phyloP scores from a whole-genome alignment of 1,140 invertebrate species.

The Bactericera cockerelli region DNA sequence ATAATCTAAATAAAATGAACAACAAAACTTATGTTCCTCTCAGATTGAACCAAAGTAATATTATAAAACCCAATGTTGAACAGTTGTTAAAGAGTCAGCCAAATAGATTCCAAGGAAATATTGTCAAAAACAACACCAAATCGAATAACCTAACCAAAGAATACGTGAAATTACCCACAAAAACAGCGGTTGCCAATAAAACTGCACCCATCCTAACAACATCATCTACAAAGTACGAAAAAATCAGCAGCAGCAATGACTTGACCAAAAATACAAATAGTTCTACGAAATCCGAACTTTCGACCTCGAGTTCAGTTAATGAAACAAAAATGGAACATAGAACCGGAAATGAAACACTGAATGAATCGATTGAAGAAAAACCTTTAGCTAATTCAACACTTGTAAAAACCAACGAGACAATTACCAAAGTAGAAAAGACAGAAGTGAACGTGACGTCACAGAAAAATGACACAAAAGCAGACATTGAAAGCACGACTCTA shows the following conservation, averaged over 20 bases:
- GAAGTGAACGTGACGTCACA: not conserved
- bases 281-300: not conserved
- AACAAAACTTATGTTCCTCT: too few relatives aligned
- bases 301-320: not conserved
- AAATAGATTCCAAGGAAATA: not conserved
- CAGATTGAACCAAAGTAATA: too few relatives aligned
- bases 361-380: slow-evolving; percentile 15
- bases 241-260: slow-evolving; percentile 7
- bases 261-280: not conserved
- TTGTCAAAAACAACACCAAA: not conserved
- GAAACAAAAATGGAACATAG: not conserved
- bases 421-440: too few relatives aligned
- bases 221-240: not conserved
- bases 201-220: not conserved
- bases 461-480: not conserved
- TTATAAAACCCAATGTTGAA: too few relatives aligned
- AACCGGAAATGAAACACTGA: not conserved
- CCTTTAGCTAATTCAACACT: slow-evolving; percentile 16
- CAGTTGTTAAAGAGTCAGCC: too few relatives aligned
- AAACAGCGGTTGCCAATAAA: not conserved
- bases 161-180: slow-evolving; percentile 13
- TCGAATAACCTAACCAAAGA: slow-evolving; percentile 14
- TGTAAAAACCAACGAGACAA: too few relatives aligned
- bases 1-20: too few relatives aligned
- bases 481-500: too few relatives aligned